These are phyloP conservation scores for Hesperophylax magnus DNA, from an alignment of 1,140 invertebrate genomes.

Conservation along the genomic window DNA sequence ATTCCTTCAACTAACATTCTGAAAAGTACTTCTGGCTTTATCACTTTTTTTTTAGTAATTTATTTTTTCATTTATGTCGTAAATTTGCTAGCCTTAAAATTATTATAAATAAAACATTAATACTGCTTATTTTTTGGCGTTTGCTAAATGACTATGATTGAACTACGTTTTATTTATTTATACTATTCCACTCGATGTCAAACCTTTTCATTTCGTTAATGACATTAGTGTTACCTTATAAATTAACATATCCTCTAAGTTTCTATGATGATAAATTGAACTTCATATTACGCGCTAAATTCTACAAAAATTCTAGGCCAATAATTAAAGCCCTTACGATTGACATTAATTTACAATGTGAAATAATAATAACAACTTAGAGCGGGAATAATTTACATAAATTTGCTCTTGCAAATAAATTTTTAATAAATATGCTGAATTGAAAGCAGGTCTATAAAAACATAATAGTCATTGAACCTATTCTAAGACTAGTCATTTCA, in stretches of 20 bases:
- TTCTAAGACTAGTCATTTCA: no score
- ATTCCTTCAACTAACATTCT: no score
- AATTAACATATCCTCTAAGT: not conserved
- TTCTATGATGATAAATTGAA: not conserved
- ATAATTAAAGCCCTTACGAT: constrained; percentile 23
- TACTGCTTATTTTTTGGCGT: not conserved
- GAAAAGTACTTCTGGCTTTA: no score
- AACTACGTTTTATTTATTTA: constrained; percentile 2
- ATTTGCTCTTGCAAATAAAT: no score
- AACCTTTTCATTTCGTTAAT: constrained; percentile 11
- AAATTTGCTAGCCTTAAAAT: not conserved
- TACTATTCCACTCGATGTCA: constrained; percentile 26
- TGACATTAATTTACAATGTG: constrained; percentile 13
- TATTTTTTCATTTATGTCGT: not conserved
- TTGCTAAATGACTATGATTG: not conserved
- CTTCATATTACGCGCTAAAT: not conserved
- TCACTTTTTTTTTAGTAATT: not conserved
- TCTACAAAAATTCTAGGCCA: constrained; percentile 1
- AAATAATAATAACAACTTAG: not conserved
- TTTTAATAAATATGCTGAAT: no score
- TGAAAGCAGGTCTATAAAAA: no score
- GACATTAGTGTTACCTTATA: not conserved
- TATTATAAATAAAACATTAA: constrained; percentile 9
- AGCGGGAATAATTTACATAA: no score
- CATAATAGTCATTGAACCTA: no score